Percentiles rank a stretch among this genome's conserved stretches.
Conservation (phyloP, 2,113 vertebrate species). For the Danionella cerebrum region DNA sequence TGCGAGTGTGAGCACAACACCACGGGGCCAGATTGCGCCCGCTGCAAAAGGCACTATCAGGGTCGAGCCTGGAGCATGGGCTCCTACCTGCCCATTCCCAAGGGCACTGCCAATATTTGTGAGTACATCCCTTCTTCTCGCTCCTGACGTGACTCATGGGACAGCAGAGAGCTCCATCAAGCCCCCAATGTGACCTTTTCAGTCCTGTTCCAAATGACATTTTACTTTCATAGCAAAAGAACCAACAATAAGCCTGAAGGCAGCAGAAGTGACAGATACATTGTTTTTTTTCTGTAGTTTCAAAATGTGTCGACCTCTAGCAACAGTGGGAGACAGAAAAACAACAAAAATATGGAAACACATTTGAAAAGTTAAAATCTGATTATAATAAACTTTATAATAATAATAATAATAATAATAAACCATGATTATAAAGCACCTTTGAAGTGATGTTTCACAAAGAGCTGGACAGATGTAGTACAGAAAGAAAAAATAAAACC, state of each 20-base stretch:
- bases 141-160: neutral
- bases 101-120: slow-evolving; percentile 98
- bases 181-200: slow-evolving; percentile 4
- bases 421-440: too few species aligned
- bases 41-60: slow-evolving; percentile 96
- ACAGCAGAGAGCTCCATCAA: slow-evolving; percentile 1
- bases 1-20: slow-evolving; percentile 99
- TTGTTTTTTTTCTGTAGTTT: neutral
- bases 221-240: slow-evolving; percentile 4
- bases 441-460: too few species aligned
- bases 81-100: slow-evolving; percentile 96
- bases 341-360: too few species aligned
- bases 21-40: slow-evolving; percentile 92
- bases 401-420: too few species aligned
- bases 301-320: neutral
- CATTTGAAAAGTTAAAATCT: too few species aligned
- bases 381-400: too few species aligned
- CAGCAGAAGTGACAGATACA: neutral
- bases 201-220: slow-evolving; percentile 11
- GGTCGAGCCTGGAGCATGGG: slow-evolving; percentile 90
- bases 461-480: too few species aligned
- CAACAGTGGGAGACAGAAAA: too few species aligned
- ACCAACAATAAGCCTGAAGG: neutral
- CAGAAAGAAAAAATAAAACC: too few species aligned
- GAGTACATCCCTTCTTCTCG: slow-evolving; percentile 63